Base-by-base conservation (phyloP, 2,113 vertebrate genomes). In the Datnioides undecimradiatus region DNA sequence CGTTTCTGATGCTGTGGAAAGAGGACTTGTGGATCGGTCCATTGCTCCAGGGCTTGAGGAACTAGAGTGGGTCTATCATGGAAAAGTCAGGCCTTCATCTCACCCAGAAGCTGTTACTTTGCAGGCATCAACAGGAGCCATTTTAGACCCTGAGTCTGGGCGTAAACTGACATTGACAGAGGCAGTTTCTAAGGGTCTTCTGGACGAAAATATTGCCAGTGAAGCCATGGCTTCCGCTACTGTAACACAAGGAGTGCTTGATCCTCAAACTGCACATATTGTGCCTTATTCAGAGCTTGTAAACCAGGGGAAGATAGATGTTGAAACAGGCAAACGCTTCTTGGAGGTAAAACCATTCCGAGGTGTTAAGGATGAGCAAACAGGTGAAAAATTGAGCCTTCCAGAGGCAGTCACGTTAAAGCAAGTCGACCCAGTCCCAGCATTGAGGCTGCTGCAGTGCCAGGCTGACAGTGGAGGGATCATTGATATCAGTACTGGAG, bases 241-340 rank as follows among this genome's bases (percentile, higher is more conserved):
- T 63, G 85, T 96, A 80, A 91, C 80, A 8, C 87, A 92, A 57
- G 96, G 94, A 0, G 73, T 95, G 0, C 64, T 98, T 17, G 95
- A 97, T 77, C 97, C 97, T 0, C 94, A 96, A 60, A 96, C 51
- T 49, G 95, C 92, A 41, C 75, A 0, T 27, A 17, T 97, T 16
- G 73, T 97, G 21, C 96, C 98, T 21, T 99, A 98, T 79, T 95
- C 93, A 0, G 95, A 97, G 54, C 80, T 99, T 55, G 52, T 98
- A n/a, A 97, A 95, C 79, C 96, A 95, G 87, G 97, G 97, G 23
- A 97, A 92, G 76, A 97, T 99, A 48, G 98, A 99, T 69, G 76
- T 97, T 16, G 94, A 96, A 14, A 97, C 97, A 21, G 97, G 98
- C 14, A 94, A 96, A 79, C 95, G 97, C 68, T 99, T 97, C 57